These are phyloP conservation scores for Sterna hirundo DNA, from an alignment of 2,113 vertebrate genomes.

Conservation along the genomic window DNA sequence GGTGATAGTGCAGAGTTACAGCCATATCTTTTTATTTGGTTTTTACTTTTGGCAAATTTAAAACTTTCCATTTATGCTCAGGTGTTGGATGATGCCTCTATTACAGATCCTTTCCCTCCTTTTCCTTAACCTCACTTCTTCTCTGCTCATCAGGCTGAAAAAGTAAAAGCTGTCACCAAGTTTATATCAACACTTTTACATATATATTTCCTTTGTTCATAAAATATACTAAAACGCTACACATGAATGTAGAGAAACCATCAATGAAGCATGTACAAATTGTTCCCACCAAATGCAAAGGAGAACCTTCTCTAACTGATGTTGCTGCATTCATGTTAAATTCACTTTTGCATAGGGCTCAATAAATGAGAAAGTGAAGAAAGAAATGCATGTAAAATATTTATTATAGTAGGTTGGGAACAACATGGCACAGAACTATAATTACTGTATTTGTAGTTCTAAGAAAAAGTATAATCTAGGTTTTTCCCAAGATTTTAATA, in stretches of 20 bases:
- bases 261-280: background rate
- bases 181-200: background rate
- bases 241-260: background rate
- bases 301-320: background rate
- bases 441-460: background rate
- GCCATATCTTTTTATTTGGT: background rate
- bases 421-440: background rate
- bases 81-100: background rate
- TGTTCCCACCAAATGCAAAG: background rate
- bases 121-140: background rate
- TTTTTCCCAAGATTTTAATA: background rate
- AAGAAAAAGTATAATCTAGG: background rate
- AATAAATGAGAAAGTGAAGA: background rate
- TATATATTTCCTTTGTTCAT: background rate
- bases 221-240: background rate
- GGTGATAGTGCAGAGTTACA: background rate
- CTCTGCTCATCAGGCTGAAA: background rate
- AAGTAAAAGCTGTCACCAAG: background rate
- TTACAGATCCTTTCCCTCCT: background rate
- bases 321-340: background rate
- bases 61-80: background rate
- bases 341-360: background rate
- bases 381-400: background rate
- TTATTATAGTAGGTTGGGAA: background rate
- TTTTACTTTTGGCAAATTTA: background rate